Percentiles rank a stretch among this genome's conserved stretches.
Evolutionary conservation across 2,888 invertebrate species (phyloP).

Genomic region (Hyposoter didymator): DNA sequence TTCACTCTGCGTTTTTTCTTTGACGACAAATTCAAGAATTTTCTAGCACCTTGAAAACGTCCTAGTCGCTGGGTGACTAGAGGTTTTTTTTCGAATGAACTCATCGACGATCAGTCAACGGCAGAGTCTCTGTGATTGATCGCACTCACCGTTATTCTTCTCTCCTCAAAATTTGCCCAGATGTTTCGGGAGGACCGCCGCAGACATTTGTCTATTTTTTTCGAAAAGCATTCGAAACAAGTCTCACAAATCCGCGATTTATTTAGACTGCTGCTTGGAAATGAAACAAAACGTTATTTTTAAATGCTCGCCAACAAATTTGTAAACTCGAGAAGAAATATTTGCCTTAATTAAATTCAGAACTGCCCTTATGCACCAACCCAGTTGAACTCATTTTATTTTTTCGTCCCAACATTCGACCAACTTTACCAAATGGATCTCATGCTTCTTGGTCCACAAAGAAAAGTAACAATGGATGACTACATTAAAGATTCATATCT

Average conservation of each 20-base stretch:
- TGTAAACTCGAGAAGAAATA: neutral
- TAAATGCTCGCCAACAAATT: neutral
- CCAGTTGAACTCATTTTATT: neutral
- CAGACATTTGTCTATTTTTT: neutral
- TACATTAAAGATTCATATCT: neutral
- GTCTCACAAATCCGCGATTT: no score
- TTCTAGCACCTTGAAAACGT: neutral
- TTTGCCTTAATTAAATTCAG: neutral
- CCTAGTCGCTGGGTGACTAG: neutral
- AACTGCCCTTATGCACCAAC: neutral
- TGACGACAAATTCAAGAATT: neutral
- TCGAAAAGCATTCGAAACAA: neutral
- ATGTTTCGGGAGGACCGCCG: neutral
- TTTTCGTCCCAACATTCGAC: neutral
- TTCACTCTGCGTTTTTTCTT: neutral
- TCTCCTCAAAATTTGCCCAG: neutral
- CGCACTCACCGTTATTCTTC: neutral
- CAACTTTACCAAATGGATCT: neutral
- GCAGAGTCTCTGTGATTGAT: neutral
- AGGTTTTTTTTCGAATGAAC: neutral
- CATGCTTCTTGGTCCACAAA: neutral
- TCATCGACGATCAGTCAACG: neutral
- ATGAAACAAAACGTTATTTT: neutral
- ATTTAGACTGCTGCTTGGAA: neutral
- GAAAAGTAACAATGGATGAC: constrained; percentile 4